phyloP scores from a whole-genome alignment of 2,888 invertebrate species.

The Acholoe squamosa region DNA sequence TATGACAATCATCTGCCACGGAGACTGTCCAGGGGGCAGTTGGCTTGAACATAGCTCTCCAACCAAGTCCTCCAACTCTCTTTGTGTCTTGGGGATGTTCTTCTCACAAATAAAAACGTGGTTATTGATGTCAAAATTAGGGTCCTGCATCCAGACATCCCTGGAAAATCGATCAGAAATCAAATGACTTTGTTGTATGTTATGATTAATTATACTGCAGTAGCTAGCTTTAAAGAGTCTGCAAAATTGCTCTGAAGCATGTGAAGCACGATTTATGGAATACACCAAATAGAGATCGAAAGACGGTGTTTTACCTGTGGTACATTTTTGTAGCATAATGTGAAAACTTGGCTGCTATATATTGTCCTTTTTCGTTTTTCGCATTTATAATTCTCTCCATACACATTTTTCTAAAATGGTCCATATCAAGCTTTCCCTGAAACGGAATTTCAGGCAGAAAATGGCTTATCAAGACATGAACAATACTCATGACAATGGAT shows the following conservation, averaged over 20 bases:
- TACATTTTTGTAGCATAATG: slow-evolving; percentile 65
- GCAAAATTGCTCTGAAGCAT: too few species aligned
- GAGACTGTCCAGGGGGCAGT: slow-evolving; percentile 61
- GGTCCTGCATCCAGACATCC: slow-evolving; percentile 69
- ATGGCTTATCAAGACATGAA: too few species aligned
- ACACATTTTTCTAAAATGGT: neutral
- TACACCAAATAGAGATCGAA: too few species aligned
- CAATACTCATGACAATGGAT: too few species aligned
- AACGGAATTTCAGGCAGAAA: neutral
- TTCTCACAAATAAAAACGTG: slow-evolving; percentile 66
- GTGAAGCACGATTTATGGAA: too few species aligned
- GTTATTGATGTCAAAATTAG: slow-evolving; percentile 65
- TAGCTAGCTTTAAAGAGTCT: too few species aligned
- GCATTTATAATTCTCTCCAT: slow-evolving; percentile 64
- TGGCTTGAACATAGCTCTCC: slow-evolving; percentile 65
- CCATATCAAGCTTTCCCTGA: slow-evolving; percentile 65
- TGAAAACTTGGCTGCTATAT: slow-evolving; percentile 64
- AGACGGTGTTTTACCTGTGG: slow-evolving; percentile 49
- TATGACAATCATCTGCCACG: slow-evolving; percentile 67
- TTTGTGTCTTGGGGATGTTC: slow-evolving; percentile 24
- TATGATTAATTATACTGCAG: too few species aligned
- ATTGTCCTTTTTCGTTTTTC: slow-evolving; percentile 56
- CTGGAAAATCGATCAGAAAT: too few species aligned
- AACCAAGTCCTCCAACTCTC: slow-evolving; percentile 62
- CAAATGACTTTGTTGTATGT: too few species aligned